phyloP scores from a whole-genome alignment of 2,797 vertebrate species.

The Rhadinocentrus ornatus region DNA sequence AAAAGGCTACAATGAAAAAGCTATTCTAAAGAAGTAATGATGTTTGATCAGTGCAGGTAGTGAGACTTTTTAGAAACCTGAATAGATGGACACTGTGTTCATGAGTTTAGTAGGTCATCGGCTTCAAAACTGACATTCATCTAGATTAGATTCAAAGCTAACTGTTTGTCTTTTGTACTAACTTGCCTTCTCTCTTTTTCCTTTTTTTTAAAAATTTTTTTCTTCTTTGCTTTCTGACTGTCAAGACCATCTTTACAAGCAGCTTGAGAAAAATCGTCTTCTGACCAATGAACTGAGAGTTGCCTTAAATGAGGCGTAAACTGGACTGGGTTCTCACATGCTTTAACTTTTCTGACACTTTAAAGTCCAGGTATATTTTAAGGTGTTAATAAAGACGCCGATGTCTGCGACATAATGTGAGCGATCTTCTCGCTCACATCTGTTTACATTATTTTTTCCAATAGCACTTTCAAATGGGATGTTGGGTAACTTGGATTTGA shows the following conservation, averaged over 20 bases:
- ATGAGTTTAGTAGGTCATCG: background rate
- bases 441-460: conserved; percentile 53
- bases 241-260: conserved; percentile 93
- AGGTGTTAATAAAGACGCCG: conserved; percentile 29
- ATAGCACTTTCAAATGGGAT: conserved; percentile 14
- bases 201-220: conserved; percentile 72
- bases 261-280: conserved; percentile 95
- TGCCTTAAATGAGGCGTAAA: conserved; percentile 79
- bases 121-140: conserved; percentile 9
- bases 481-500: conserved; percentile 6
- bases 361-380: conserved; percentile 39
- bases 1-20: too few relatives aligned
- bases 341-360: conserved; percentile 41
- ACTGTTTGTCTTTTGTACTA: conserved; percentile 71
- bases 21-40: too few relatives aligned
- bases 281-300: conserved; percentile 95
- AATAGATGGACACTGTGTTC: background rate
- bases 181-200: conserved; percentile 78
- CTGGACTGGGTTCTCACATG: conserved; percentile 8
- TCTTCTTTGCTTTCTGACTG: conserved; percentile 85
- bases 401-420: conserved; percentile 26
- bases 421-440: conserved; percentile 18
- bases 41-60: too few relatives aligned
- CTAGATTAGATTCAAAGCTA: conserved; percentile 12
- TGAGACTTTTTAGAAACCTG: background rate